Conservation (phyloP, 2,113 vertebrate species). For the Myxocyprinus asiaticus region DNA sequence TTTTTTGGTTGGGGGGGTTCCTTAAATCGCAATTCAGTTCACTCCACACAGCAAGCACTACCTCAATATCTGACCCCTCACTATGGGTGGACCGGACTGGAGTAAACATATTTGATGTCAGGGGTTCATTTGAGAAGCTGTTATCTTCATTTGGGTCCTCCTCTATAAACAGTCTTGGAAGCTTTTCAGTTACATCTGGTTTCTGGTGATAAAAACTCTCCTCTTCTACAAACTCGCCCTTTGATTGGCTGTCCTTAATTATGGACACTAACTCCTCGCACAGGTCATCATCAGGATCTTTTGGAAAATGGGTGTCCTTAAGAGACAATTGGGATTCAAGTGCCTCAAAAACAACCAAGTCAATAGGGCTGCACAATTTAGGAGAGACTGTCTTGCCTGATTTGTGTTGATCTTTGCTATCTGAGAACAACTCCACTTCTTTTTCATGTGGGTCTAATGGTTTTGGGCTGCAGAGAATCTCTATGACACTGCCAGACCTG, state of each 20-base stretch:
- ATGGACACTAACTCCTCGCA: slow-evolving; percentile 68
- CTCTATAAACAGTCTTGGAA: slow-evolving; percentile 77
- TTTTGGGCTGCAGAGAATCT: slow-evolving; percentile 35
- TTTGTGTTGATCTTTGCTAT: not conserved
- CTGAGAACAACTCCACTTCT: slow-evolving; percentile 45
- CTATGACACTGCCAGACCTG: slow-evolving; percentile 51
- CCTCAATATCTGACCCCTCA: slow-evolving; percentile 52
- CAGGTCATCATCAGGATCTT: slow-evolving; percentile 73
- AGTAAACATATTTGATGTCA: slow-evolving; percentile 61
- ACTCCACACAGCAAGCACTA: slow-evolving; percentile 44
- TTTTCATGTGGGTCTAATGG: slow-evolving; percentile 37
- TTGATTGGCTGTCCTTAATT: slow-evolving; percentile 60
- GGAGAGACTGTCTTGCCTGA: slow-evolving; percentile 4
- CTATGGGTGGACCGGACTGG: slow-evolving; percentile 41
- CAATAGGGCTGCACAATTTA: slow-evolving; percentile 32
- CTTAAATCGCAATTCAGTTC: not conserved
- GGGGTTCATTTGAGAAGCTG: slow-evolving; percentile 38
- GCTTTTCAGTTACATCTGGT: slow-evolving; percentile 61
- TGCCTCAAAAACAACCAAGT: slow-evolving; percentile 52
- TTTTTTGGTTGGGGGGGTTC: too few relatives aligned
- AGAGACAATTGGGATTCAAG: slow-evolving; percentile 7
- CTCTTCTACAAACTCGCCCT: slow-evolving; percentile 55
- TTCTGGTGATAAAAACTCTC: slow-evolving; percentile 52
- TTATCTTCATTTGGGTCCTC: slow-evolving; percentile 67
- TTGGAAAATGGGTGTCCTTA: slow-evolving; percentile 47